These are phyloP conservation scores for Drosophila nigricruria DNA, from an alignment of 2,888 invertebrate genomes.

Conservation along the genomic window DNA sequence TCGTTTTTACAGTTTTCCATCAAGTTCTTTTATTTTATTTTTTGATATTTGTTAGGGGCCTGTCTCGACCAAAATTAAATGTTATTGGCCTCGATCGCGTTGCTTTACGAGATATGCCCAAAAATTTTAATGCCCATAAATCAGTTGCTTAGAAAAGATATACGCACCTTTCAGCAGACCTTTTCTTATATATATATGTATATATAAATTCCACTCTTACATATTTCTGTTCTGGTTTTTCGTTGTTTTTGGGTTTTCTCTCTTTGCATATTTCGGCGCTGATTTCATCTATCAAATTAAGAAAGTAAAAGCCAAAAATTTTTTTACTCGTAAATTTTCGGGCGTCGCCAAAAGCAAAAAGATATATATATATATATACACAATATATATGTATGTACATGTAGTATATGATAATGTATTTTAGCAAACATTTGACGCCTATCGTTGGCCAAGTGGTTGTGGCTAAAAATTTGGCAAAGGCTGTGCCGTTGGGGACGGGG, in stretches of 20 bases:
- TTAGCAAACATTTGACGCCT: slow-evolving; percentile 15
- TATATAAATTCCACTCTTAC: background rate
- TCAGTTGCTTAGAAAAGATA: slow-evolving; percentile 57
- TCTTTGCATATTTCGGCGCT: slow-evolving; percentile 65
- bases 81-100: slow-evolving; percentile 69
- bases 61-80: slow-evolving; percentile 67
- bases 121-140: slow-evolving; percentile 68
- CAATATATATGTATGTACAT: background rate
- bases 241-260: background rate
- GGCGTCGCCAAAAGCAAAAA: slow-evolving; percentile 47
- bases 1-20: slow-evolving; percentile 65
- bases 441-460: slow-evolving; percentile 28
- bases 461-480: slow-evolving; percentile 28
- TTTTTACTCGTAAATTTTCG: slow-evolving; percentile 61
- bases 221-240: slow-evolving; percentile 9
- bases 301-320: slow-evolving; percentile 70
- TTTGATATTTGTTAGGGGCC: slow-evolving; percentile 16
- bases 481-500: background rate
- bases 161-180: slow-evolving; percentile 61
- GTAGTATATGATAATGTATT: slow-evolving; percentile 13
- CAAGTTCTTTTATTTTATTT: slow-evolving; percentile 29
- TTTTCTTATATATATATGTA: slow-evolving; percentile 32
- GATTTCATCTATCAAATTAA: slow-evolving; percentile 79
- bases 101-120: slow-evolving; percentile 66
- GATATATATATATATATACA: background rate